Evolutionary conservation across 2,113 vertebrate species (phyloP), one percentile per base, ranked within the genome.

Genomic region (Microtus ochrogaster): DNA sequence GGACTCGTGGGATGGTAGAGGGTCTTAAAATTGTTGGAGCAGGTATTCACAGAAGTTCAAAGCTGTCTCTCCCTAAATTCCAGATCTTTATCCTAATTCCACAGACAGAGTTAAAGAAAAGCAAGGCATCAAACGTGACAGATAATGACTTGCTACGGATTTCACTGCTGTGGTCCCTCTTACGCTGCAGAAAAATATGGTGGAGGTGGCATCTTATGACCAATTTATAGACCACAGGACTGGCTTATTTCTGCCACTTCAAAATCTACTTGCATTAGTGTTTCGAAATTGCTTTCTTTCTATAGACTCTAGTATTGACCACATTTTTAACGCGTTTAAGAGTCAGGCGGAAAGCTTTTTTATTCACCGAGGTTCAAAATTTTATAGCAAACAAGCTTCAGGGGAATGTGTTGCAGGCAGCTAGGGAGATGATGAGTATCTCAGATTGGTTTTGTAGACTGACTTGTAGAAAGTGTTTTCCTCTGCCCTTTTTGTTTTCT

Each of bases 201-300:
- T 85, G 65, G 73, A 19, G 19, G 39, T 61, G 47, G 14, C n/a
- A 78, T 28, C 52, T 39, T 22, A 22, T 36, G 14, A 2, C 61
- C 44, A 73, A 41, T 72, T 66, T 93, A 81, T 2, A 93, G 79
- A 70, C 39, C 19, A 7, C 33, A 92, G 90, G 52, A 82, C 76
- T 55, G 81, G 55, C 12, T 89, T n/a, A 52, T 52, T 94, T 89
- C 47, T 78, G 16, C 65, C 26, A 63, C 66, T 19, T 78, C 39
- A n/a, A 33, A 65, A 85, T 83, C 52, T 73, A 76, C 73, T 91
- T 85, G 49, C 22, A 26, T 30, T 73, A 66, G 39, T 24, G 41
- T 77, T 58, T 22, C 78, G 52, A 74, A 86, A 89, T 85, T 89
- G 24, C 47, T 90, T 81, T 90, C 36, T 58, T 90, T 82, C 78